Evolutionary conservation across 2,797 vertebrate species (phyloP).

Genomic region (Xenops minutus): DNA sequence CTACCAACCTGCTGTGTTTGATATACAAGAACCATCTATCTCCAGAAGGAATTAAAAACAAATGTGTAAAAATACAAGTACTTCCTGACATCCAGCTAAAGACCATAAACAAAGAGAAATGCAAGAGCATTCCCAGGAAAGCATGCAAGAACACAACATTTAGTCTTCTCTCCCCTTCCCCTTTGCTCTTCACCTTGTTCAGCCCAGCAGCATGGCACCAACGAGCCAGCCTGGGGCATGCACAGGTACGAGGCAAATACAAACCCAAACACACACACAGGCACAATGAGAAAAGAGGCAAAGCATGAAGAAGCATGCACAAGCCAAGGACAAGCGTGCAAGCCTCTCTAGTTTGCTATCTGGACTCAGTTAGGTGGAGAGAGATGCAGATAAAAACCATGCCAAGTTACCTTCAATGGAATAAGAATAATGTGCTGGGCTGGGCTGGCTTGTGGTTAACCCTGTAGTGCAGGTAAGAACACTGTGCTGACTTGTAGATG

Average conservation of each 20-base stretch:
- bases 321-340: constrained; percentile 58
- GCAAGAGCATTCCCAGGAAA: constrained; percentile 27
- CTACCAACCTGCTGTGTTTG: neutral
- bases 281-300: constrained; percentile 4
- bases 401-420: constrained; percentile 95
- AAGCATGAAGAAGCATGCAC: constrained; percentile 73
- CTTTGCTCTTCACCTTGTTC: constrained; percentile 7
- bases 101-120: constrained; percentile 7
- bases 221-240: constrained; percentile 33
- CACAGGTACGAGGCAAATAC: neutral
- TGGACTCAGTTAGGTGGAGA: constrained; percentile 60
- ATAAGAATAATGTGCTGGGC: constrained; percentile 96
- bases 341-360: constrained; percentile 48
- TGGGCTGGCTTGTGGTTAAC: constrained; percentile 92
- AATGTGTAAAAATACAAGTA: neutral
- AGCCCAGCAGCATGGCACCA: constrained; percentile 52
- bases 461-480: constrained; percentile 97
- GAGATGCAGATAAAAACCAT: constrained; percentile 76
- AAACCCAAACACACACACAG: neutral
- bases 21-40: neutral
- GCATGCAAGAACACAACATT: constrained; percentile 49
- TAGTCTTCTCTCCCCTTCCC: constrained; percentile 17
- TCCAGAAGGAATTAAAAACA: neutral
- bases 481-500: constrained; percentile 94
- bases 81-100: neutral